phyloP scores from a whole-genome alignment of 2,113 vertebrate species.

The Athene noctua region DNA sequence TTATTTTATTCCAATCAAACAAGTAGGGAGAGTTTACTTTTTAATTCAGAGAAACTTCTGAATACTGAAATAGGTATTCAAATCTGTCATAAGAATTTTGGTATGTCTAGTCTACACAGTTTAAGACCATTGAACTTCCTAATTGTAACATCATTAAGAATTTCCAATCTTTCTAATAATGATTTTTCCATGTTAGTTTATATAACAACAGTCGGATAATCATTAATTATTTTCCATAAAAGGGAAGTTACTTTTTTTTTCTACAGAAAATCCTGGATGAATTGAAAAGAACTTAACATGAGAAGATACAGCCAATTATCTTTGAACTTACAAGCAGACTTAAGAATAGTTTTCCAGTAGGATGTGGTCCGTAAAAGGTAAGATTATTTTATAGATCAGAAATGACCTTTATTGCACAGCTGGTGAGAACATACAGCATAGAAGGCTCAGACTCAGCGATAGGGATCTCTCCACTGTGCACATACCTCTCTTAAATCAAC shows the following conservation, averaged over 20 bases:
- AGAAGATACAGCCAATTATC: neutral
- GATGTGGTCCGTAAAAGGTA: neutral
- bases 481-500: neutral
- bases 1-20: neutral
- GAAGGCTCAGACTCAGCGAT: neutral
- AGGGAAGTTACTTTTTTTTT: neutral
- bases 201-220: neutral
- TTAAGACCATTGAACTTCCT: neutral
- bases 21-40: neutral
- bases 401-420: conserved; percentile 2
- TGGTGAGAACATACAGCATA: neutral
- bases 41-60: neutral
- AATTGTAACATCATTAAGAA: neutral
- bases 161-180: neutral
- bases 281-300: neutral
- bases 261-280: neutral
- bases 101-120: neutral
- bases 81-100: neutral
- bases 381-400: conserved; percentile 1
- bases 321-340: conserved; percentile 15
- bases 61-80: neutral
- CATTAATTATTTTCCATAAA: neutral
- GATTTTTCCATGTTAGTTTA: neutral
- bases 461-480: neutral
- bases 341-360: neutral